phyloP scores from a whole-genome alignment of 2,113 vertebrate species.

The Solenodon paradoxus region DNA sequence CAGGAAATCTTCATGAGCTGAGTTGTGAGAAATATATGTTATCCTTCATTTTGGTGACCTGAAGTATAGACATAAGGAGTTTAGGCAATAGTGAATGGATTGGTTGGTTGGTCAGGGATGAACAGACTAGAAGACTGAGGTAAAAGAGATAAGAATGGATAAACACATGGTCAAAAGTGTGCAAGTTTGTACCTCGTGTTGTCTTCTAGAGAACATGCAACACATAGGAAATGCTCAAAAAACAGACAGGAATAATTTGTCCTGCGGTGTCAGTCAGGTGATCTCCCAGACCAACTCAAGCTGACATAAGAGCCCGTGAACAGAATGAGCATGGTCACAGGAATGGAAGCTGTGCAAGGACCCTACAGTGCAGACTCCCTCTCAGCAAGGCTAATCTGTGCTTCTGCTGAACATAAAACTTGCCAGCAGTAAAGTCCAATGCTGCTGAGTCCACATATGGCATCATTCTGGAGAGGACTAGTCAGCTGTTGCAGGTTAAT shows the following conservation, averaged over 20 bases:
- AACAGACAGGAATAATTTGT: neutral
- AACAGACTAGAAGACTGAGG: neutral
- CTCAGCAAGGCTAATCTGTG: neutral
- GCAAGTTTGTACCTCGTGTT: neutral
- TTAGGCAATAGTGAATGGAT: neutral
- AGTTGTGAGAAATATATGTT: neutral
- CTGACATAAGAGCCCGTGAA: neutral
- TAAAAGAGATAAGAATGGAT: neutral
- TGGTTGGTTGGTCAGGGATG: neutral
- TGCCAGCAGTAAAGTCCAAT: neutral
- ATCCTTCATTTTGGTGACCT: neutral
- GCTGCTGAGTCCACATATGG: neutral
- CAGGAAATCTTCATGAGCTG: neutral
- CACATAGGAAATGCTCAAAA: neutral
- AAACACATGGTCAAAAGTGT: neutral
- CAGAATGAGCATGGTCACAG: neutral
- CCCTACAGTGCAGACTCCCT: neutral
- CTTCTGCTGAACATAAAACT: neutral
- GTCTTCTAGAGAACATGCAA: neutral
- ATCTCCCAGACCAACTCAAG: neutral
- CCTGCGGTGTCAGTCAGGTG: neutral
- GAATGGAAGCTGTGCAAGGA: neutral
- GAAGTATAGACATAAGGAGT: neutral
- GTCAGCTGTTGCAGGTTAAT: neutral
- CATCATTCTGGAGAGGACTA: neutral